Base-by-base conservation (phyloP, 2,888 invertebrate species). In the Salpingus planirostris region DNA sequence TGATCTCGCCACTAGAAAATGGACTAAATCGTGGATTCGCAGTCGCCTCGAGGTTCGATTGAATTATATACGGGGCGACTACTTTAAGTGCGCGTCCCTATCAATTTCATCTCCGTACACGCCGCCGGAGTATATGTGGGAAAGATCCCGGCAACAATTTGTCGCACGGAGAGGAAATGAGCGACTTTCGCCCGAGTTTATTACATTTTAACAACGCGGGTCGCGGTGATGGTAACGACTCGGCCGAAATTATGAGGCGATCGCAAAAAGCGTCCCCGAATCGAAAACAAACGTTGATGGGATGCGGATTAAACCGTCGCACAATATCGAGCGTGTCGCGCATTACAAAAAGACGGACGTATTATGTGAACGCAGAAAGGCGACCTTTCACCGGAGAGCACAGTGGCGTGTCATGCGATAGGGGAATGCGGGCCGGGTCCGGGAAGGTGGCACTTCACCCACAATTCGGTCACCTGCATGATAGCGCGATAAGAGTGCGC, bases 261-360 rank as follows among this genome's bases (percentile, higher is more conserved):
- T n/a, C n/a, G n/a, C n/a, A n/a, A n/a, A n/a, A n/a, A n/a, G n/a
- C n/a, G n/a, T n/a, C n/a, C n/a, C n/a, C n/a, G n/a, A 58, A 58
- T 58, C 56, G 57, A 58, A 57, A 57, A 56, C 54, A 54, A 55
- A 51, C 55, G 31, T 41, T 44, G 52, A 52, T 52, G 50, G 42
- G 50, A 52, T 52, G 50, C 44, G 49, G 50, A 52, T 52, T 52
- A 52, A 52, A 43, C 40, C 34, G 47, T 49, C 45, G 49, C 42
- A 40, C 45, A 38, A 46, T 42, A 43, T 30, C 27, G 46, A 49
- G 47, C 49, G 47, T 49, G 49, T 43, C 42, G 42, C 44, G 49
- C 46, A 49, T n/a, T 49, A 40, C 42, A 47, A 49, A 49, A 47
- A 49, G 43, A 40, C 43, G 29, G n/a, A n/a, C n/a, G n/a, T n/a